Conservation (phyloP, 2,888 invertebrate species). For the Coremacera marginata region DNA sequence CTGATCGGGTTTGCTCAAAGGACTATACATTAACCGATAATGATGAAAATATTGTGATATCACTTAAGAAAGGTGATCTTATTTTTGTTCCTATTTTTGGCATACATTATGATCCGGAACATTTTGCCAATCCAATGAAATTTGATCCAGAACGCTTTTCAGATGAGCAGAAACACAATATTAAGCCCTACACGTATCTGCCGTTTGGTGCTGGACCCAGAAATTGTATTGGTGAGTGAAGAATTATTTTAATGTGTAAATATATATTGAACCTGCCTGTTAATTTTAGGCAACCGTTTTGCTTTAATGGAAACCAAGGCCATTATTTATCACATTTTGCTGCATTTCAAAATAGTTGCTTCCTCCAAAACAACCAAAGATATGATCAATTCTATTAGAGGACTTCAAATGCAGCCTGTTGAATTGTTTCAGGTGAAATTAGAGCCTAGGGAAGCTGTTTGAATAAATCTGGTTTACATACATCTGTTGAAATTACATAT, state of each 20-base stretch:
- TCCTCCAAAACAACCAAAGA: slow-evolving; percentile 56
- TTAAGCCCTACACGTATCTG: slow-evolving; percentile 70
- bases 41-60: slow-evolving; percentile 53
- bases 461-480: background rate
- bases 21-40: slow-evolving; percentile 58
- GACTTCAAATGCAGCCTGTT: slow-evolving; percentile 56
- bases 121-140: slow-evolving; percentile 71
- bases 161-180: slow-evolving; percentile 72
- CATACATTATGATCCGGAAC: slow-evolving; percentile 70
- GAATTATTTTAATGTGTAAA: no score
- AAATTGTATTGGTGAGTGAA: slow-evolving; percentile 72
- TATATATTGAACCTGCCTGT: background rate
- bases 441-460: slow-evolving; percentile 46
- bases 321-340: slow-evolving; percentile 59
- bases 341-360: slow-evolving; percentile 53
- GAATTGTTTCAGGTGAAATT: slow-evolving; percentile 61
- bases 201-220: slow-evolving; percentile 75
- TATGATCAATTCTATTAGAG: slow-evolving; percentile 48
- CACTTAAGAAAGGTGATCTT: slow-evolving; percentile 70
- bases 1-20: slow-evolving; percentile 71
- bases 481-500: no score
- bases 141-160: slow-evolving; percentile 73
- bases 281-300: slow-evolving; percentile 58
- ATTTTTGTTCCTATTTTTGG: slow-evolving; percentile 65
- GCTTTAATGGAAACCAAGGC: slow-evolving; percentile 62